Conservation (phyloP, 2,888 invertebrate species). For the Drosophila austrosaltans region DNA sequence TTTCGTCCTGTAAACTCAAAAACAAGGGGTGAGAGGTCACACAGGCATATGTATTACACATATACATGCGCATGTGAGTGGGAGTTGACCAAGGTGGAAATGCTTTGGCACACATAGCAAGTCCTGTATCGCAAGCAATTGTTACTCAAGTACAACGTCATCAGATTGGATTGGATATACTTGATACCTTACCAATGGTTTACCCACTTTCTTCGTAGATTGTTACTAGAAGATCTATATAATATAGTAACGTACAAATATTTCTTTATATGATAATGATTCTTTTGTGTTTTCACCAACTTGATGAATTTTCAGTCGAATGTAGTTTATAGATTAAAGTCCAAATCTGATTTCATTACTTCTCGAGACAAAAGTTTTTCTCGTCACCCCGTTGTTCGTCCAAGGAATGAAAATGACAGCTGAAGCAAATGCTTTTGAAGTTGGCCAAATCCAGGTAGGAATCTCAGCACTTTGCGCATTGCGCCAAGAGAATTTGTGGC, state of each 20-base stretch:
- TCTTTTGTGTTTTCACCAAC: too few species aligned
- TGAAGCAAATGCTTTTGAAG: neutral
- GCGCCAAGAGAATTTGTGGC: neutral
- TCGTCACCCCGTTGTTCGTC: neutral
- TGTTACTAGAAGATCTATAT: too few species aligned
- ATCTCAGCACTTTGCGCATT: constrained; percentile 1
- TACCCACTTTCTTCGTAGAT: too few species aligned
- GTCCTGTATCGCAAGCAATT: neutral
- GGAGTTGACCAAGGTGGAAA: constrained; percentile 14
- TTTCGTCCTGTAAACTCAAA: neutral
- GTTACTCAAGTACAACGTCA: neutral
- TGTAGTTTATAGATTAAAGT: too few species aligned
- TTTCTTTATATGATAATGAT: too few species aligned
- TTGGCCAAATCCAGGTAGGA: neutral
- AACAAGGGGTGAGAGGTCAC: constrained; percentile 7
- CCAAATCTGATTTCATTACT: too few species aligned
- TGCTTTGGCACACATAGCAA: constrained; percentile 3
- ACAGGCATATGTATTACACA: neutral
- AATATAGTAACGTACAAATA: too few species aligned
- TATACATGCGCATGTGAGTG: constrained; percentile 4
- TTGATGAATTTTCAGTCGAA: too few species aligned
- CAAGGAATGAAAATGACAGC: neutral
- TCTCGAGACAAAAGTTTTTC: neutral
- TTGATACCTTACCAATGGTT: too few species aligned
- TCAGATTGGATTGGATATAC: neutral